These are phyloP conservation scores for Caenorhabditis wallacei DNA, from an alignment of 2,888 invertebrate species.

Conservation along the genomic window DNA sequence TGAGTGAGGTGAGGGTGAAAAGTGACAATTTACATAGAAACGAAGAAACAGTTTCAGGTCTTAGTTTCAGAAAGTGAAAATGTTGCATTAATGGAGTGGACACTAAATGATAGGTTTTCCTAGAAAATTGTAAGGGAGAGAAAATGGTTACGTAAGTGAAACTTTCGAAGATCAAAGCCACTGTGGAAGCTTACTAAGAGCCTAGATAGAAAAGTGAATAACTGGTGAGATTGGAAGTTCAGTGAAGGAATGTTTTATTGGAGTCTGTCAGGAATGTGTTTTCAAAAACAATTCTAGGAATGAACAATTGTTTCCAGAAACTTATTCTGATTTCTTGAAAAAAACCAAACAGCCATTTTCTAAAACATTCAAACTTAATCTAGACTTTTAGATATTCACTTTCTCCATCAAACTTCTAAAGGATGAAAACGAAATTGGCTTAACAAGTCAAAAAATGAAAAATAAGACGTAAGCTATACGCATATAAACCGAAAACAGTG, in stretches of 20 bases:
- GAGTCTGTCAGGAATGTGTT: too few species aligned
- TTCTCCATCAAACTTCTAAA: too few species aligned
- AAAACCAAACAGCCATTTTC: too few species aligned
- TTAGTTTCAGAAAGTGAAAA: slow-evolving; percentile 59
- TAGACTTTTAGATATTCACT: too few species aligned
- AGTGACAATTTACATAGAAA: slow-evolving; percentile 30
- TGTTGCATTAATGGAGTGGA: slow-evolving; percentile 51
- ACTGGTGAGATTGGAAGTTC: too few species aligned
- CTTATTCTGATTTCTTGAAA: too few species aligned
- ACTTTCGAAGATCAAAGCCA: background rate
- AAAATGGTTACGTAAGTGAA: slow-evolving; percentile 26
- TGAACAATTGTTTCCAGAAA: too few species aligned
- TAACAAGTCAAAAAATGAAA: slow-evolving; percentile 6
- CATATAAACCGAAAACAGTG: slow-evolving; percentile 39
- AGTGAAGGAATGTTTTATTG: too few species aligned
- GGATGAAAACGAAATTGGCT: too few species aligned
- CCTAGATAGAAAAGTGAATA: too few species aligned
- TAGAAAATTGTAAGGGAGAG: background rate
- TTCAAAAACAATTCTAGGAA: too few species aligned
- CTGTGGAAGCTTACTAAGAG: background rate
- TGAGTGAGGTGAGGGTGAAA: slow-evolving; percentile 5
- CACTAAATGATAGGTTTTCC: slow-evolving; percentile 38
- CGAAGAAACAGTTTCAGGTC: slow-evolving; percentile 7
- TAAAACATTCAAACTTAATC: too few species aligned
- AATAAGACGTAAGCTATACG: slow-evolving; percentile 33